Conservation (phyloP, 1,140 invertebrate species). For the Daktulosphaira vitifoliae region DNA sequence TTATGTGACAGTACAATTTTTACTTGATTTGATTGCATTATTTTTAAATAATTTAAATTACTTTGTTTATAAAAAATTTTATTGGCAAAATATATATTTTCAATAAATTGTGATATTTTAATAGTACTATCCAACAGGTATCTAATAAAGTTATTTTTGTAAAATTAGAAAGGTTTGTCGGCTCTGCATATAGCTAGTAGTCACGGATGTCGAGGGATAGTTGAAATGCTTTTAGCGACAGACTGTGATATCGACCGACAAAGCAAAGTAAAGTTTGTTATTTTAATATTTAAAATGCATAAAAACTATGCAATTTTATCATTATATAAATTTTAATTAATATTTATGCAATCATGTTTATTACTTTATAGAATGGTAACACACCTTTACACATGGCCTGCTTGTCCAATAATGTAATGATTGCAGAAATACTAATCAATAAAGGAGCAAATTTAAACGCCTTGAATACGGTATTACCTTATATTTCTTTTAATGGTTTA, state of each 20-base stretch:
- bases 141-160: constrained; percentile 30
- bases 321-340: no score
- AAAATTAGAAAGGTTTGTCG: constrained; percentile 58
- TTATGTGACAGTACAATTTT: no score
- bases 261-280: constrained; percentile 50
- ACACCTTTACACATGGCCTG: constrained; percentile 68
- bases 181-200: constrained; percentile 65
- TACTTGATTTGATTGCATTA: no score
- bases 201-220: constrained; percentile 61
- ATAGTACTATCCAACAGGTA: no score
- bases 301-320: no score
- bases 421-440: constrained; percentile 59
- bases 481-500: no score
- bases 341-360: neutral
- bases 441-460: constrained; percentile 62
- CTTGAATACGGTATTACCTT: constrained; percentile 55
- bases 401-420: constrained; percentile 58
- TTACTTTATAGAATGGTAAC: constrained; percentile 56
- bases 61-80: no score
- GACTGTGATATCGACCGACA: constrained; percentile 59
- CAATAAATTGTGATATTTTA: no score
- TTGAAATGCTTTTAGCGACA: constrained; percentile 58
- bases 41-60: no score
- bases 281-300: no score
- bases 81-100: no score